Base-by-base conservation (phyloP, 1,140 invertebrate species). In the Neodiprion lecontei region DNA sequence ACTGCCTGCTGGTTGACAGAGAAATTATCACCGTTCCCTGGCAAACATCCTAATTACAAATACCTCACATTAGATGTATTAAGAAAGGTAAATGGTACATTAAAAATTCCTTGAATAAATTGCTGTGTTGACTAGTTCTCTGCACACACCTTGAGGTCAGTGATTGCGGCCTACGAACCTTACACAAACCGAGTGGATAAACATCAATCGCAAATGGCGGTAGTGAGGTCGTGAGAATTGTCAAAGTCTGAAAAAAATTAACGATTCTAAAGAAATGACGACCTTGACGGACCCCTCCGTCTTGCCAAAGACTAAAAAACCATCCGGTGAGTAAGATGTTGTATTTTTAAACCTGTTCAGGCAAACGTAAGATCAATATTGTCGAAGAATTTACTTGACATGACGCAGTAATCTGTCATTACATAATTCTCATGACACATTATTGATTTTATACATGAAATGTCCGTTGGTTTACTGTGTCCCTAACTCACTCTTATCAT, bases 221-320 rank as follows among this genome's bases (percentile, higher is more conserved):
- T 40, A 40, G 53, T 61, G 53, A 61, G n/a, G 53, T 61, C 53
- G 28, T 40, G 53, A 61, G 53, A 40, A 61, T 61, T 61, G 53
- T 61, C 53, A 61, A 61, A 61, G n/a, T 12, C n/a, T 17, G 9
- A 4, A 17, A 5, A 14, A 61, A 61, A 61, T 69, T 69, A 11
- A 21, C 4, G 11, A 69, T 12, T 23, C 14, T 47, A 23, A 12
- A 69, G 76, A 72, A 61, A 87, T 86, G 85, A 84, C 84, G 72
- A 81, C 83, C 40, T 77, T 78, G 67, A 84, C 68, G 75, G 85
- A 87, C 70, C 71, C 73, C 61, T 79, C 78, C 72, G 80, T 82
- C 40, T 50, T 84, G 48, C 80, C 83, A n/a, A 87, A 86, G 82
- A 84, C 84, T 8, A 87, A 87, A 77, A 88, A 87, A 79, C 86